These are phyloP conservation scores for Mnemiopsis leidyi DNA, from an alignment of 37 sponge, comb jelly and placozoan genomes.

Conservation along the genomic window DNA sequence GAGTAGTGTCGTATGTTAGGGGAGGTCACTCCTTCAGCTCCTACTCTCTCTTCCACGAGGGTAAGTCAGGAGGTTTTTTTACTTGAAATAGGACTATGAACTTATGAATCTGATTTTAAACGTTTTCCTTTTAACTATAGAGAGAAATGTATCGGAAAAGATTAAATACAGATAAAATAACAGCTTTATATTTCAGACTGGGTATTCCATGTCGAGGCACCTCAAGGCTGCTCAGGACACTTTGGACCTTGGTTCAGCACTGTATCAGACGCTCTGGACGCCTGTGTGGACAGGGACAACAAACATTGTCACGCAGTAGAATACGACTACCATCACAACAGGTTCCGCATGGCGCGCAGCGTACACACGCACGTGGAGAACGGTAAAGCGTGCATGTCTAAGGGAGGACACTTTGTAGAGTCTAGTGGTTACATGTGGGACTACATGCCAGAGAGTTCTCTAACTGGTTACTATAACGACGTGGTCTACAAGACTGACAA, in stretches of 20 bases:
- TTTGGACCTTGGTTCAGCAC: neutral
- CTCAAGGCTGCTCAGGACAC: neutral
- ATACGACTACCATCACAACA: neutral
- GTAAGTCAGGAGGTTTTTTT: too few relatives aligned
- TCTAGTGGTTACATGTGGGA: conserved; percentile 41
- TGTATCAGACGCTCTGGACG: conserved; percentile 16
- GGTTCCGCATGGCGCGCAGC: neutral
- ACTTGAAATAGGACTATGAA: too few relatives aligned
- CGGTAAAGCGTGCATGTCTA: neutral
- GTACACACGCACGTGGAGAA: neutral
- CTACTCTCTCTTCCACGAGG: conserved; percentile 23
- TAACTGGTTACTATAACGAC: neutral
- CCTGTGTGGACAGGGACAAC: neutral
- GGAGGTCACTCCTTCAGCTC: neutral
- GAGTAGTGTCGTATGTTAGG: neutral
- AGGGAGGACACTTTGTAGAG: conserved; percentile 1
- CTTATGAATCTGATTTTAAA: neutral
- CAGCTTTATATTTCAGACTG: neutral
- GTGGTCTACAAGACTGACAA: conserved; percentile 12
- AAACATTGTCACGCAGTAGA: neutral
- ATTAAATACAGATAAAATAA: too few relatives aligned
- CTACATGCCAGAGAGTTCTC: neutral
- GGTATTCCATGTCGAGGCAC: neutral
- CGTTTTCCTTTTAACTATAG: too few relatives aligned
- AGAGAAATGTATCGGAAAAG: too few relatives aligned